Conservation (phyloP, 2,888 invertebrate genomes). For the Meandrusa payeni region DNA sequence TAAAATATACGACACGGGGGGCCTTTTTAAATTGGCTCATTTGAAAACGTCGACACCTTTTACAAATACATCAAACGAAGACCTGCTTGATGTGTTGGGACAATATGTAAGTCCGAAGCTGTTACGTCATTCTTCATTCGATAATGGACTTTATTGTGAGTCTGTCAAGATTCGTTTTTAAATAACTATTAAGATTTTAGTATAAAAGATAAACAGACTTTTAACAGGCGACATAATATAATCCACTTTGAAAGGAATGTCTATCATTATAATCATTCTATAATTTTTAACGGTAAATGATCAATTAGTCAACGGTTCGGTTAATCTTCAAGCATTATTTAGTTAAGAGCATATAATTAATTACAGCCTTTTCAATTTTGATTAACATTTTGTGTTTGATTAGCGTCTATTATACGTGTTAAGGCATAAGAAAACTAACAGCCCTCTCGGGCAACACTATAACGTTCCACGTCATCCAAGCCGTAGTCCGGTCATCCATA, state of each 20-base stretch:
- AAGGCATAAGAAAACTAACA: too few relatives aligned
- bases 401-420: too few relatives aligned
- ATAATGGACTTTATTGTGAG: constrained; percentile 24
- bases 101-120: constrained; percentile 36
- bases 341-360: constrained; percentile 1
- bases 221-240: constrained; percentile 20
- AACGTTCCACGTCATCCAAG: too few relatives aligned
- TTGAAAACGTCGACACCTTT: constrained; percentile 46
- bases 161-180: not conserved
- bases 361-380: not conserved
- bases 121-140: constrained; percentile 4
- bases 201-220: constrained; percentile 16
- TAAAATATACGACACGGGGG: constrained; percentile 21
- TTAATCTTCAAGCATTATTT: constrained; percentile 4
- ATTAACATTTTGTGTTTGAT: not conserved
- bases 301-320: constrained; percentile 10
- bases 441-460: too few relatives aligned
- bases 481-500: too few relatives aligned
- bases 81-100: constrained; percentile 49
- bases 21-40: constrained; percentile 36
- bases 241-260: constrained; percentile 22
- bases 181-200: not conserved
- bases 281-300: constrained; percentile 15
- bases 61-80: constrained; percentile 50
- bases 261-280: constrained; percentile 14